Conservation (phyloP, 2,888 invertebrate species). For the Leptopterna dolabrata region DNA sequence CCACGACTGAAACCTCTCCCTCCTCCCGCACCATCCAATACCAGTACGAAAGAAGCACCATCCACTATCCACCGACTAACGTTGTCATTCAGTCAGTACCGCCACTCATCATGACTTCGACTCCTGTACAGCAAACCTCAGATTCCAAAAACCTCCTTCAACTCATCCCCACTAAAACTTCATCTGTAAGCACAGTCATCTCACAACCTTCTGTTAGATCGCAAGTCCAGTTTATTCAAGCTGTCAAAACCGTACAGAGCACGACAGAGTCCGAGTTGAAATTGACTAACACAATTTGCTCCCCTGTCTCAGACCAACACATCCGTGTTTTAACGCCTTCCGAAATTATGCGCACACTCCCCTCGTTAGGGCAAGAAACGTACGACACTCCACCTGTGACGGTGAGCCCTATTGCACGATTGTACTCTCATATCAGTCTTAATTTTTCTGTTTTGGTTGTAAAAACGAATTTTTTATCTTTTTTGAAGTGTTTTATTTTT, state of each 20-base stretch:
- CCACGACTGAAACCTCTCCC: slow-evolving; percentile 56
- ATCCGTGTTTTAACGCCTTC: slow-evolving; percentile 89
- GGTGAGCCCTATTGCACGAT: slow-evolving; percentile 64
- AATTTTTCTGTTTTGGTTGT: slow-evolving; percentile 60
- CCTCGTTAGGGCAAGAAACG: slow-evolving; percentile 79
- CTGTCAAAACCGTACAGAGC: slow-evolving; percentile 59
- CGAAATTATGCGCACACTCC: slow-evolving; percentile 91
- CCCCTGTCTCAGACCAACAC: slow-evolving; percentile 77
- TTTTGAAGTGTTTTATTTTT: slow-evolving; percentile 51
- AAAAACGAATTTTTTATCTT: slow-evolving; percentile 33
- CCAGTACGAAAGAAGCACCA: slow-evolving; percentile 62
- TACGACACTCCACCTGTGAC: slow-evolving; percentile 71
- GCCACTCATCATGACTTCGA: slow-evolving; percentile 63
- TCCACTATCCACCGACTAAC: slow-evolving; percentile 64
- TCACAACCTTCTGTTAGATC: slow-evolving; percentile 58
- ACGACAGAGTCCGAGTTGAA: slow-evolving; percentile 55
- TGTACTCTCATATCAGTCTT: slow-evolving; percentile 58
- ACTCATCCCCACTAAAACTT: slow-evolving; percentile 60
- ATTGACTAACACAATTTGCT: slow-evolving; percentile 57
- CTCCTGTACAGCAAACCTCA: slow-evolving; percentile 63
- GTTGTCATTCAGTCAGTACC: slow-evolving; percentile 64
- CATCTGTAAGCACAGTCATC: slow-evolving; percentile 60
- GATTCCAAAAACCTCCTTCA: slow-evolving; percentile 60
- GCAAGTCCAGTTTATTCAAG: slow-evolving; percentile 60
- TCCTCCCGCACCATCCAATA: slow-evolving; percentile 52